These are phyloP conservation scores for Melanogrammus aeglefinus DNA, from an alignment of 2,797 vertebrate species.

Conservation along the genomic window DNA sequence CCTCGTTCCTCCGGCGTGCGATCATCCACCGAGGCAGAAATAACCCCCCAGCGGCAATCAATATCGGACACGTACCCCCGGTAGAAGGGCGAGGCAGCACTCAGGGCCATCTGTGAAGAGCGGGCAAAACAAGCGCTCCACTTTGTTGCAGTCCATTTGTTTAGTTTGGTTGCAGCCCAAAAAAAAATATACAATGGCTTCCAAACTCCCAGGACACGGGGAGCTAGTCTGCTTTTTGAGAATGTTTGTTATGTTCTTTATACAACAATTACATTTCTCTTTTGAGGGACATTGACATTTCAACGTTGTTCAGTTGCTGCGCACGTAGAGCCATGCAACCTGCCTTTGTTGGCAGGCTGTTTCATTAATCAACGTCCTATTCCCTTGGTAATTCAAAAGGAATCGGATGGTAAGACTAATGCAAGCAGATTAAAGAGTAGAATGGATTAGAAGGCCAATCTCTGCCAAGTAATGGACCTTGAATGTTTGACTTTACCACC, in stretches of 20 bases:
- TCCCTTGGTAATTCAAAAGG: not conserved
- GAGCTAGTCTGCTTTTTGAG: not conserved
- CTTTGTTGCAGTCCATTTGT: not conserved
- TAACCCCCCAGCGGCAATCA: slow-evolving; percentile 98
- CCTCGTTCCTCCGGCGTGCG: slow-evolving; percentile 92
- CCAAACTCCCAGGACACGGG: not conserved
- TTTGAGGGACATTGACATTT: not conserved
- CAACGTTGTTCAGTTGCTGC: not conserved
- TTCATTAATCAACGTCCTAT: not conserved
- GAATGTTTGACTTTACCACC: slow-evolving; percentile 1
- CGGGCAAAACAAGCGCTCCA: not conserved
- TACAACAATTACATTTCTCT: not conserved
- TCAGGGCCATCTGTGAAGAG: slow-evolving; percentile 89
- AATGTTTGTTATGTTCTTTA: not conserved
- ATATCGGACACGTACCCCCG: slow-evolving; percentile 93
- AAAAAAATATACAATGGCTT: not conserved
- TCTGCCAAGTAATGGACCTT: not conserved
- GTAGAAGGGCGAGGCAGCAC: slow-evolving; percentile 95
- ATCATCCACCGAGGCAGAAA: slow-evolving; percentile 96
- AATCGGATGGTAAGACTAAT: not conserved
- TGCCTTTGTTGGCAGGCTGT: not conserved
- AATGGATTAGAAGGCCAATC: not conserved
- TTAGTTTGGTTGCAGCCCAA: not conserved
- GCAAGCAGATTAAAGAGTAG: not conserved
- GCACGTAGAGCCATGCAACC: not conserved